These are phyloP conservation scores for Agrochola circellaris DNA, from an alignment of 2,888 invertebrate genomes.

Conservation along the genomic window DNA sequence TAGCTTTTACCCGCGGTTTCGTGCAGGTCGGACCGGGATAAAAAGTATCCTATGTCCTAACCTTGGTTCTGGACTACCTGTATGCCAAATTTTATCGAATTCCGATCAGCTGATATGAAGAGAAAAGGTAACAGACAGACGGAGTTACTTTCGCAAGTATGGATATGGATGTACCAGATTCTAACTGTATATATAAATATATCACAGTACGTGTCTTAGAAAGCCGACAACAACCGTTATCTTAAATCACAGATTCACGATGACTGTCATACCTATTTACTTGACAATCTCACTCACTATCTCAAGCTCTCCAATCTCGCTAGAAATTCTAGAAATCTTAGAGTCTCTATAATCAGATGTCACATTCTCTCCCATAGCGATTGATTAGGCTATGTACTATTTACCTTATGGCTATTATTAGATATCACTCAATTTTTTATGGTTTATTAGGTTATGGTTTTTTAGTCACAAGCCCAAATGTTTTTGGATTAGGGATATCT, in stretches of 20 bases:
- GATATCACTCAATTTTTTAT: neutral
- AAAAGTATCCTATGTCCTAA: neutral
- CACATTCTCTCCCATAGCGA: slow-evolving; percentile 1
- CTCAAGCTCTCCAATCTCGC: slow-evolving; percentile 22
- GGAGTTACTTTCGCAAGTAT: neutral
- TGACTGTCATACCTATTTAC: neutral
- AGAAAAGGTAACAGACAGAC: neutral
- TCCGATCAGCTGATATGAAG: neutral
- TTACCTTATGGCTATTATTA: neutral
- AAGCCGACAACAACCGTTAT: neutral
- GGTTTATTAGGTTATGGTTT: too few relatives aligned
- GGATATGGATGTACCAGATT: neutral
- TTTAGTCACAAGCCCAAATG: neutral
- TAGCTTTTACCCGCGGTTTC: neutral
- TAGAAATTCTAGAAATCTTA: slow-evolving; percentile 32
- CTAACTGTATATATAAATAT: neutral
- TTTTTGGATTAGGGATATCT: too few relatives aligned
- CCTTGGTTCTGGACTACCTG: neutral
- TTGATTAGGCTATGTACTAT: neutral
- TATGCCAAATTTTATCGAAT: neutral
- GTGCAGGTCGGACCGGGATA: neutral
- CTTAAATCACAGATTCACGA: slow-evolving; percentile 13
- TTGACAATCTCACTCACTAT: slow-evolving; percentile 8
- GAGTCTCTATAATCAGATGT: neutral
- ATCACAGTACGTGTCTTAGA: neutral